Percentiles rank a stretch among this genome's conserved stretches.
These are phyloP conservation scores for Melanotus villosus DNA, from an alignment of 2,888 invertebrate genomes.

Conservation along the genomic window DNA sequence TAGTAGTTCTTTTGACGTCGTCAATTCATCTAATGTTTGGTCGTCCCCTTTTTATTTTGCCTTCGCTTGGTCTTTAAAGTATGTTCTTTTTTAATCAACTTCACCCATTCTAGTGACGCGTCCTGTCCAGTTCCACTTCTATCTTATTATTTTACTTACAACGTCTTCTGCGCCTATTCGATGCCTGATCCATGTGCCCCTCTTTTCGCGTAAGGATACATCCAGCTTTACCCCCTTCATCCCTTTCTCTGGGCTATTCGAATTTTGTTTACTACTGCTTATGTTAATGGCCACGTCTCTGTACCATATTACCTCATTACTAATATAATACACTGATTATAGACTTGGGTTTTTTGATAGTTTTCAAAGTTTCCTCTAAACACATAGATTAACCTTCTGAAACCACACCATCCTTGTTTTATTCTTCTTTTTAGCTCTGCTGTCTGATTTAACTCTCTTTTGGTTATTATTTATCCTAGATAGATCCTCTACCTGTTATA, in stretches of 20 bases:
- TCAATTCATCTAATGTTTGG: not conserved
- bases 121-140: not conserved
- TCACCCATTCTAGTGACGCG: too few relatives aligned
- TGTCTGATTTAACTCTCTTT: slow-evolving; percentile 4
- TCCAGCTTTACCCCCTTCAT: not conserved
- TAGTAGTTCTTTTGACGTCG: not conserved
- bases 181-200: not conserved
- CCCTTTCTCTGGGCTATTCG: not conserved
- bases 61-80: too few relatives aligned
- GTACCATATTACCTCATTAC: not conserved
- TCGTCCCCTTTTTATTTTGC: not conserved
- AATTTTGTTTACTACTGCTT: slow-evolving; percentile 1
- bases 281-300: slow-evolving; percentile 1
- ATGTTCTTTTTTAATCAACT: too few relatives aligned
- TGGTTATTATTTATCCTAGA: too few relatives aligned
- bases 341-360: not conserved
- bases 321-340: not conserved
- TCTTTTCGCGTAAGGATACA: not conserved
- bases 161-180: not conserved
- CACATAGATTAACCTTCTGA: not conserved
- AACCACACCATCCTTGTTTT: not conserved
- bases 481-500: not conserved
- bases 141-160: not conserved
- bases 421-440: not conserved
- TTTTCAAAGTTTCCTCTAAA: slow-evolving; percentile 4